phyloP scores from a whole-genome alignment of 1,140 invertebrate genomes.

The Ceratina calcarata region DNA sequence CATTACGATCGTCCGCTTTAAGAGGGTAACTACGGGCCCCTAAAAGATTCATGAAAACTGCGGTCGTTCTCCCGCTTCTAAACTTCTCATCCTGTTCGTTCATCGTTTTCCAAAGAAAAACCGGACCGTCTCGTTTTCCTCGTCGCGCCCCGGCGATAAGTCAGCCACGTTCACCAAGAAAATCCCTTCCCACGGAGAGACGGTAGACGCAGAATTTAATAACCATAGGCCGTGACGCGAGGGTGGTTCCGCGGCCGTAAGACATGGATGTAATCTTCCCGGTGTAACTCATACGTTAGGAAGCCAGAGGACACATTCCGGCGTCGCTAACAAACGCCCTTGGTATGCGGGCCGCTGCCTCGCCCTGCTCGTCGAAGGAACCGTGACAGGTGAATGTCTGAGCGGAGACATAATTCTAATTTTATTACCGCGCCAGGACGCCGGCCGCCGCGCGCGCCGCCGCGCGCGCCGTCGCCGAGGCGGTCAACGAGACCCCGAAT shows the following conservation, averaged over 20 bases:
- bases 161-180: conserved; percentile 55
- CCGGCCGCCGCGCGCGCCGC: conserved; percentile 45
- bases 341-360: conserved; percentile 28
- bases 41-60: conserved; percentile 41
- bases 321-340: conserved; percentile 75
- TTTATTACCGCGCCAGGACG: conserved; percentile 75
- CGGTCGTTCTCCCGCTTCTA: neutral
- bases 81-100: too few relatives aligned
- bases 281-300: conserved; percentile 77
- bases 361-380: conserved; percentile 25
- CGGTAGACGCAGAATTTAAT: conserved; percentile 77
- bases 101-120: neutral
- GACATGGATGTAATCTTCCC: conserved; percentile 79
- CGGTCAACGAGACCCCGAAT: conserved; percentile 66
- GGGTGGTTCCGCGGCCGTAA: conserved; percentile 59
- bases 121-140: neutral
- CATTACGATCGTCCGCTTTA: conserved; percentile 37
- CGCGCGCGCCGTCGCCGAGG: conserved; percentile 13
- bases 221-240: conserved; percentile 69
- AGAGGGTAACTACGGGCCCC: conserved; percentile 21
- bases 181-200: neutral
- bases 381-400: neutral
- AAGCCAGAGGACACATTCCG: conserved; percentile 75
- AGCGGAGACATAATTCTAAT: conserved; percentile 78
- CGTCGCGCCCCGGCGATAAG: conserved; percentile 63